Evolutionary conservation across 2,888 invertebrate genomes (phyloP), one percentile per base, ranked within the genome.

Genomic region (Aplocera efformata): DNA sequence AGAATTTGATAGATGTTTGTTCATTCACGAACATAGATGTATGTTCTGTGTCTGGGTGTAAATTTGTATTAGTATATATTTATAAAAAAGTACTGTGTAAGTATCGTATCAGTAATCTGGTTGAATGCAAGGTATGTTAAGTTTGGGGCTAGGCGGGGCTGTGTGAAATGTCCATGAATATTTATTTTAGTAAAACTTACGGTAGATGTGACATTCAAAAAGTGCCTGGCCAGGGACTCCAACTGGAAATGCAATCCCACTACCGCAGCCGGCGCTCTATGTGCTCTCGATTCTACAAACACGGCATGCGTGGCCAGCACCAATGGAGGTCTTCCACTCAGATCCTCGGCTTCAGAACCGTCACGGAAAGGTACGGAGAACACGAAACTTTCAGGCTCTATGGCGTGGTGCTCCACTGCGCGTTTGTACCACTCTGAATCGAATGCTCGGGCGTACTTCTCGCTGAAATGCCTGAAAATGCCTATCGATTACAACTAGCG

Each of bases 231-330:
- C 53, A 97, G 89, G 0, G 94, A 94, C 4, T 94, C 92, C 67
- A 97, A 93, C 56, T 94, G 94, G 77, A 96, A 96, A 67, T 96
- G 96, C 20, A 97, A 75, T 0, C 97, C 97, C n/a, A 97, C 96
- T 1, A 97, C 97, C 1, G 96, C 97, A 0, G 95, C 96, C 0
- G 96, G 95, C 0, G 96, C 96, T 57, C 94, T 90, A 63, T 96
- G 94, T 0, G 94, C 94, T 52, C 94, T 92, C 45, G 92, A 92
- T 65, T 96, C 95, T 10, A 96, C 92, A 68, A 96, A 97, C 31
- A 97, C 93, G 0, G 97, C 97, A 74, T 96, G 96, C 0, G 96
- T 96, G n/a, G 96, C 97, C 22, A 96, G 94, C 1, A 97, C 95
- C 36, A 95, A 69, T 1, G 94, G 93, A 0, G 81, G 72, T 9